Conservation (phyloP, 1,140 invertebrate species). For the Colletes latitarsis region DNA sequence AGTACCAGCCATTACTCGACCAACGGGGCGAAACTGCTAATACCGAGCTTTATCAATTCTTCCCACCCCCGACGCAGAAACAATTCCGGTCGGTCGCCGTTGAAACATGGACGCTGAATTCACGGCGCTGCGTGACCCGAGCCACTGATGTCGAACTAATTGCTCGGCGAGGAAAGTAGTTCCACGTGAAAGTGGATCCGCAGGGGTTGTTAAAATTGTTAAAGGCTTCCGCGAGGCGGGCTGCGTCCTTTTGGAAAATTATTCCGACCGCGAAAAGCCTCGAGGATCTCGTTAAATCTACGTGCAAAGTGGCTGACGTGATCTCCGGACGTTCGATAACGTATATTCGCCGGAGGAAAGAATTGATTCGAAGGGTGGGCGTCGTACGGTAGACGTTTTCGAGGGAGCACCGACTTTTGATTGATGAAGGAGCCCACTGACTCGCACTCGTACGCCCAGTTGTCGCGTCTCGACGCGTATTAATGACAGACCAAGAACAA, state of each 20-base stretch:
- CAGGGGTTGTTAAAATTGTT: background rate
- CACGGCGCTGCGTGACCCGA: background rate
- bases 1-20: slow-evolving; percentile 8
- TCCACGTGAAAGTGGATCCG: background rate
- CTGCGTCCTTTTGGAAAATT: background rate
- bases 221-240: background rate
- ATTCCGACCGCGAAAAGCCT: background rate
- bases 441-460: too few relatives aligned
- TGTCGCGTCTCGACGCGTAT: too few relatives aligned
- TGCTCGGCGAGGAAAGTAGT: background rate
- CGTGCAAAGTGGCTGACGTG: background rate
- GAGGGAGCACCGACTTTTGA: too few relatives aligned
- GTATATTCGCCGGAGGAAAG: too few relatives aligned
- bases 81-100: background rate
- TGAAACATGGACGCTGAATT: slow-evolving; percentile 6
- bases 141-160: background rate
- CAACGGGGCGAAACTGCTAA: slow-evolving; percentile 19
- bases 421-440: too few relatives aligned
- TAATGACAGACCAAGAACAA: too few relatives aligned
- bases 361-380: too few relatives aligned
- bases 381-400: too few relatives aligned
- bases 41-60: slow-evolving; percentile 39
- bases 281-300: background rate
- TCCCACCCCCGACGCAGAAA: slow-evolving; percentile 15
- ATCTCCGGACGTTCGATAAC: background rate